These are phyloP conservation scores for Xylocampa areola DNA, from an alignment of 2,888 invertebrate genomes.

Conservation along the genomic window DNA sequence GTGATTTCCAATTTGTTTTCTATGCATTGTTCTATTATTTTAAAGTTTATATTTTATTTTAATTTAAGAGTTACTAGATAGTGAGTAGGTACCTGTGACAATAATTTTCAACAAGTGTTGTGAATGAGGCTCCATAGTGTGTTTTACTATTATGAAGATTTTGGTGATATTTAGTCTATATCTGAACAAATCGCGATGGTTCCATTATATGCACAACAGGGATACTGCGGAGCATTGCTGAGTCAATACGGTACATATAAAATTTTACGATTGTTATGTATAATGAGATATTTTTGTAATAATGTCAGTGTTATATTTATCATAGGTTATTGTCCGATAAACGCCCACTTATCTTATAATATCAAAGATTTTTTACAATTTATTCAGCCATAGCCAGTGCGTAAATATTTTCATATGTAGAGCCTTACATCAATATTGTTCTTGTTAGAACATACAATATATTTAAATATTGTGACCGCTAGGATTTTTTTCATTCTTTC, in stretches of 20 bases:
- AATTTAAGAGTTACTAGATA: conserved; percentile 12
- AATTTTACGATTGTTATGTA: conserved; percentile 23
- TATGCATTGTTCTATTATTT: not conserved
- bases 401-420: too few relatives aligned
- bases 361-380: too few relatives aligned
- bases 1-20: conserved; percentile 5
- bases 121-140: conserved; percentile 39
- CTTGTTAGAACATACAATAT: too few relatives aligned
- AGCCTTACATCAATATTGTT: too few relatives aligned
- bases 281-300: not conserved
- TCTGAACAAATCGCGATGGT: conserved; percentile 33
- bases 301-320: not conserved
- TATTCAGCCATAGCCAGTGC: too few relatives aligned
- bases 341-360: too few relatives aligned
- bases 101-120: conserved; percentile 12
- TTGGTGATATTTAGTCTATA: conserved; percentile 36
- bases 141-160: conserved; percentile 18
- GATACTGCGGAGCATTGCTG: conserved; percentile 70
- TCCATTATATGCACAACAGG: conserved; percentile 48
- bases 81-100: conserved; percentile 5
- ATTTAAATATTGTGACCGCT: too few relatives aligned
- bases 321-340: too few relatives aligned
- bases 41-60: conserved; percentile 3
- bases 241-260: conserved; percentile 76
- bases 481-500: too few relatives aligned